Conservation (phyloP, 1,140 invertebrate genomes). For the Drosophila fuyamai region DNA sequence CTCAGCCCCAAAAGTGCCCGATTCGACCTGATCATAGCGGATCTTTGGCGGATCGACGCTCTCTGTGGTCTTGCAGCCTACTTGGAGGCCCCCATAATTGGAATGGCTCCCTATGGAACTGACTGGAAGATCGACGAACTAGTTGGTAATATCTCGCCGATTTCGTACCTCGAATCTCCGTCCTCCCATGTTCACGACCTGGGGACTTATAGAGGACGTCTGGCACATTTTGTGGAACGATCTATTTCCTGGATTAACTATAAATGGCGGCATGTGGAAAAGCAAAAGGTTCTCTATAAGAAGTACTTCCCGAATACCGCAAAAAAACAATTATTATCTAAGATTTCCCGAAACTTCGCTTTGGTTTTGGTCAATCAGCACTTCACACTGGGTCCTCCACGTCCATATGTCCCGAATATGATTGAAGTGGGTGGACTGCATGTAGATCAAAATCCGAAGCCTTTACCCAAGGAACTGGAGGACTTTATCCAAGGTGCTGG, state of each 20-base stretch:
- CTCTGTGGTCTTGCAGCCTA: slow-evolving; percentile 17
- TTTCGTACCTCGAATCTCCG: slow-evolving; percentile 23
- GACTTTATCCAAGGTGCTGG: slow-evolving; percentile 86
- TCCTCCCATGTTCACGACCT: slow-evolving; percentile 5
- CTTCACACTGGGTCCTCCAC: slow-evolving; percentile 57
- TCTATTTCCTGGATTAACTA: slow-evolving; percentile 65
- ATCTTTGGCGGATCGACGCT: slow-evolving; percentile 18
- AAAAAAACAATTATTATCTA: slow-evolving; percentile 26
- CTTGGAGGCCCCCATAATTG: slow-evolving; percentile 26
- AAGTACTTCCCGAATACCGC: slow-evolving; percentile 58
- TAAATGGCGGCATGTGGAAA: slow-evolving; percentile 45
- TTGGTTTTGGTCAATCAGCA: slow-evolving; percentile 75
- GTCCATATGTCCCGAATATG: slow-evolving; percentile 72
- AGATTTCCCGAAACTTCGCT: slow-evolving; percentile 50
- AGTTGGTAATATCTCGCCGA: slow-evolving; percentile 25
- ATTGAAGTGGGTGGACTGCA: slow-evolving; percentile 86
- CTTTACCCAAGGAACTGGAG: slow-evolving; percentile 78
- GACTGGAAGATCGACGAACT: slow-evolving; percentile 41
- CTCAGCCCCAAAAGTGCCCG: slow-evolving; percentile 3
- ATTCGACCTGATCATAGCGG: slow-evolving; percentile 25
- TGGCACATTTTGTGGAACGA: slow-evolving; percentile 7
- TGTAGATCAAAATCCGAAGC: slow-evolving; percentile 70
- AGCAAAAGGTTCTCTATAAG: slow-evolving; percentile 69
- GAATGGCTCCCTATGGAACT: slow-evolving; percentile 25
- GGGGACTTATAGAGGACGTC: slow-evolving; percentile 1